Conservation (phyloP, 1,140 invertebrate genomes). For the Nilaparvata lugens region DNA sequence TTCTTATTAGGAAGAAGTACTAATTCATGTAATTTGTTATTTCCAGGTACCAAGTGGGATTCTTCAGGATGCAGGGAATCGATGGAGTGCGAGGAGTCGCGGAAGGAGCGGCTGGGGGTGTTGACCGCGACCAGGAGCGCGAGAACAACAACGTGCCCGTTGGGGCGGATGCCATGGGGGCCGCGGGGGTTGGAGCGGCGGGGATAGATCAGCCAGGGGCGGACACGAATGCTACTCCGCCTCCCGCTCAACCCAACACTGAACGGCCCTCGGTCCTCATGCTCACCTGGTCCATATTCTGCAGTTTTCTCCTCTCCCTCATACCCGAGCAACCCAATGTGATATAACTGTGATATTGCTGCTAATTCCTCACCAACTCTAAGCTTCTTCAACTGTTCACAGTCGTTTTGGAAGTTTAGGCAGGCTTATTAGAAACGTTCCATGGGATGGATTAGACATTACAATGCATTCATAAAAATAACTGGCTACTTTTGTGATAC, state of each 20-base stretch:
- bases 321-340: constrained; percentile 60
- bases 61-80: constrained; percentile 44
- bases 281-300: constrained; percentile 64
- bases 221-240: constrained; percentile 14
- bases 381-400: no score
- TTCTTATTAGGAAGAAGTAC: neutral
- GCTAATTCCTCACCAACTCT: neutral
- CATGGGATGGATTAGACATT: no score
- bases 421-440: no score
- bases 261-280: constrained; percentile 47
- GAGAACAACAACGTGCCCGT: constrained; percentile 30
- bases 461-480: no score
- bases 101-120: constrained; percentile 38
- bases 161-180: constrained; percentile 28
- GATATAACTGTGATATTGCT: constrained; percentile 34
- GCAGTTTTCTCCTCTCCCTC: constrained; percentile 64
- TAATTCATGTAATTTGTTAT: no score
- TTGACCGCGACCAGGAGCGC: constrained; percentile 34
- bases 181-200: neutral
- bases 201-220: neutral
- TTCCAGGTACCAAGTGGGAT: constrained; percentile 54
- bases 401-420: no score
- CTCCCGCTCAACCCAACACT: constrained; percentile 24
- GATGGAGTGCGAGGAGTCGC: constrained; percentile 39
- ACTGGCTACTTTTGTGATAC: no score